Conservation (phyloP, 2,797 vertebrate genomes). For the Pyrrhura leucotis region DNA sequence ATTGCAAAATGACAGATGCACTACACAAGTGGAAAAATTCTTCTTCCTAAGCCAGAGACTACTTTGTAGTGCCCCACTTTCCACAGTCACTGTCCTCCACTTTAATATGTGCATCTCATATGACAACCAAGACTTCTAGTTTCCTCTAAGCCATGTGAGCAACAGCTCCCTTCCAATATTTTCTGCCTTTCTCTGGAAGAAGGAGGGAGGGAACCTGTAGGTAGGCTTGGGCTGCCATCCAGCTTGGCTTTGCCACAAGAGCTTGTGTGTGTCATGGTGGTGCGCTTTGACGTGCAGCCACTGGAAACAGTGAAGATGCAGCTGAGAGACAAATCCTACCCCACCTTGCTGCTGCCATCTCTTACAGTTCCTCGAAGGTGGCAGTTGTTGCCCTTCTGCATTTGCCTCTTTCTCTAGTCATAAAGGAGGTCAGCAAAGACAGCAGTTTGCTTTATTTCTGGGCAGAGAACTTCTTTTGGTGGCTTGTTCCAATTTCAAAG, state of each 20-base stretch:
- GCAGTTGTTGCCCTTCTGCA: background rate
- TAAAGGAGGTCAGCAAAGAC: background rate
- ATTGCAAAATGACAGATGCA: background rate
- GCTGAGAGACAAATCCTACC: background rate
- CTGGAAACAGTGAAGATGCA: background rate
- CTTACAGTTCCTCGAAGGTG: background rate
- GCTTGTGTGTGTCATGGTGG: no score
- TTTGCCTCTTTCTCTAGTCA: background rate
- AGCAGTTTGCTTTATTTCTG: background rate
- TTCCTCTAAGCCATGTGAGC: background rate
- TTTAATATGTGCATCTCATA: background rate
- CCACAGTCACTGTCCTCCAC: background rate
- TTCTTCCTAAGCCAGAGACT: background rate
- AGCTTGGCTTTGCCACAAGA: background rate
- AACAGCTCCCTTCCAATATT: background rate
- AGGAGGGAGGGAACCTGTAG: background rate
- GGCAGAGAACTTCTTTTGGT: background rate
- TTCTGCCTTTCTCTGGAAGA: background rate
- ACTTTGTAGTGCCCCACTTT: background rate
- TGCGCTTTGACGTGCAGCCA: accelerated
- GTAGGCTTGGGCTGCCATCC: background rate
- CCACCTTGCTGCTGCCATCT: accelerated
- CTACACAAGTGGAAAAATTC: background rate
- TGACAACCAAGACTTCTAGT: background rate
- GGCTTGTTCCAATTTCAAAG: background rate